Base-by-base conservation (phyloP, 2,113 vertebrate species). In the Grammatotria lemairii region DNA sequence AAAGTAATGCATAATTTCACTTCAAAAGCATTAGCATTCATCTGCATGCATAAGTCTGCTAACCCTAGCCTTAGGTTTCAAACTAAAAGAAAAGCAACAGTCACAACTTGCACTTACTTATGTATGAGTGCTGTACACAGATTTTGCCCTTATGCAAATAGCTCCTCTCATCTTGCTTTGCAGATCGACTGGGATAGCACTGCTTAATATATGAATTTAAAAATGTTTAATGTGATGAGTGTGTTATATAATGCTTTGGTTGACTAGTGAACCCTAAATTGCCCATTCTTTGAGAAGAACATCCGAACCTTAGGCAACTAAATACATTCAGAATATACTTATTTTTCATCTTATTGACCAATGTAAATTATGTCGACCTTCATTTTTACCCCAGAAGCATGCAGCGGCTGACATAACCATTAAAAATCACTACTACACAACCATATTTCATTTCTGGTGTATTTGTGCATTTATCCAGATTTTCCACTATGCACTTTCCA, bases 71-170 rank as follows among this genome's bases (percentile, higher is more conserved):
- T 83, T 65, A 54, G 85, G 89, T 80, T 87, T 80, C 78, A 80
- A 54, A 87, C 58, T 55, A 31, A 89, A 85, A 88, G 57, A 84
- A 91, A 92, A 70, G 85, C 70, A 89, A 68, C 49, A 90, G 47
- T 82, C 82, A 33, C 60, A 85, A 86, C 73, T 81, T 85, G 23
- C 31, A 63, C 79, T 87, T 63, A 82, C 73, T 84, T 90, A 82
- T 89, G 78, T 85, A 42, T 89, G 84, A 85, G 73, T 68, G 86
- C 81, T 49, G 45, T 83, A 82, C 85, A 85, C 85, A 84, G 85
- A 86, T 70, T 51, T 85, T 58, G 75, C 58, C 73, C 58, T 65
- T 58, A 90, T 92, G 87, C 85, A 94, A 93, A 95, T 89, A 89
- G 7, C 31, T 49, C 19, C 49, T 87, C 80, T 85, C 84, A 78